Base-by-base conservation (phyloP, 2,888 invertebrate genomes). In the Sminthurinus aureus region DNA sequence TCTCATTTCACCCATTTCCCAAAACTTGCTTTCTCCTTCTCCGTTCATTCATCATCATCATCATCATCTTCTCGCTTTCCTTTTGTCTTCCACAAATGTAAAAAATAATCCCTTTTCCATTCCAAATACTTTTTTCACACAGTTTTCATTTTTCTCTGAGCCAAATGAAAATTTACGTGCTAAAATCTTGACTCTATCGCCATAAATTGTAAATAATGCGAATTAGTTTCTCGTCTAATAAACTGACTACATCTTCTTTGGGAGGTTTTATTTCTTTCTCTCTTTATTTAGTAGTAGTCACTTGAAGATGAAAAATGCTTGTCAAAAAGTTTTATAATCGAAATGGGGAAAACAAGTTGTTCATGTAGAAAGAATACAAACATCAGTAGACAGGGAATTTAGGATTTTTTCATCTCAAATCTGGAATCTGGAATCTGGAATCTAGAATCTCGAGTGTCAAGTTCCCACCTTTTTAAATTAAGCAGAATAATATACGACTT, bases 1-100 rank as follows among this genome's bases (percentile, higher is more conserved):
- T 73, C 73, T 69, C 74, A 73, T 51, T 81, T 81, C 51, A 51
- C 50, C 73, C 76, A 76, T 38, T 69, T 79, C 58, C 22, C 58
- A 22, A 18, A 18, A 51, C 76, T 52, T 22, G 26, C 18, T 76
- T 76, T 51, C 22, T 50, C 26, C n/a, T 76, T n/a, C 50, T 15
- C n/a, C 67, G 4, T 69, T 3, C n/a, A 11, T 11, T 69, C 26
- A 1, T 24, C 71, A 71, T 71, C 58, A 58, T 58, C 58, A 15
- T 58, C 58, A 52, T 52, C 52, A 8, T 52, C 52, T 13, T 52
- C 52, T 13, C 52, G 8, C 9, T 58, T 58, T 58, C 58, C 18
- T 58, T 58, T n/a, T n/a, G n/a, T n/a, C 58, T 58, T 38, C 38
- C 6, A n/a, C 52, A 11, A 52, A 52, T 52, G 52, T 58, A 58